phyloP scores from a whole-genome alignment of 2,888 invertebrate species.

The Mimas tiliae region DNA sequence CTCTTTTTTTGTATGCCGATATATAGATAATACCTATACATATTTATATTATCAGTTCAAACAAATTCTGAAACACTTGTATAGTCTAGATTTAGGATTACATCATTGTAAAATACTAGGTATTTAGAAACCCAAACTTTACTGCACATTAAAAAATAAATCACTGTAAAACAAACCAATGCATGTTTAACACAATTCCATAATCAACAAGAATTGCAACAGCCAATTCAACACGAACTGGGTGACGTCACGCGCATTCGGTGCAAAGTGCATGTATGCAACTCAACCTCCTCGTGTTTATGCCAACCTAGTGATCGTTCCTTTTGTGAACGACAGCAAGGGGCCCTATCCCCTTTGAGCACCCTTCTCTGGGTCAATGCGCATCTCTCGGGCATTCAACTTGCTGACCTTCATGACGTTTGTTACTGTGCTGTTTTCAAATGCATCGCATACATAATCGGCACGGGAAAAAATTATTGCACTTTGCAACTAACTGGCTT shows the following conservation, averaged over 20 bases:
- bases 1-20: too few relatives aligned
- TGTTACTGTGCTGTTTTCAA: conserved; percentile 31
- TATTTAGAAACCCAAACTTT: background rate
- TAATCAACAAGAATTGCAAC: conserved; percentile 63
- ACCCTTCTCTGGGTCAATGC: conserved; percentile 82
- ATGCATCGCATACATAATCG: conserved; percentile 1
- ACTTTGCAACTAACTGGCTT: background rate
- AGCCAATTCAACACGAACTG: conserved; percentile 71
- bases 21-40: too few relatives aligned
- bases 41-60: too few relatives aligned
- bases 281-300: conserved; percentile 74
- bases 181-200: conserved; percentile 23
- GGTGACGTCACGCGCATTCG: conserved; percentile 78
- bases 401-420: conserved; percentile 49
- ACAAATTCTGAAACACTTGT: too few relatives aligned
- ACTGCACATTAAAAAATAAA: background rate
- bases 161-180: conserved; percentile 1
- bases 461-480: background rate
- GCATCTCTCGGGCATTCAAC: conserved; percentile 72
- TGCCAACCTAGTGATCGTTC: conserved; percentile 79
- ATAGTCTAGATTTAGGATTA: too few relatives aligned
- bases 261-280: conserved; percentile 85
- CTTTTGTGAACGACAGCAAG: conserved; percentile 81
- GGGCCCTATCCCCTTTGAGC: conserved; percentile 82
- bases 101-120: background rate